Evolutionary conservation across 2,113 vertebrate species (phyloP).

Genomic region (Aldabrachelys gigantea): DNA sequence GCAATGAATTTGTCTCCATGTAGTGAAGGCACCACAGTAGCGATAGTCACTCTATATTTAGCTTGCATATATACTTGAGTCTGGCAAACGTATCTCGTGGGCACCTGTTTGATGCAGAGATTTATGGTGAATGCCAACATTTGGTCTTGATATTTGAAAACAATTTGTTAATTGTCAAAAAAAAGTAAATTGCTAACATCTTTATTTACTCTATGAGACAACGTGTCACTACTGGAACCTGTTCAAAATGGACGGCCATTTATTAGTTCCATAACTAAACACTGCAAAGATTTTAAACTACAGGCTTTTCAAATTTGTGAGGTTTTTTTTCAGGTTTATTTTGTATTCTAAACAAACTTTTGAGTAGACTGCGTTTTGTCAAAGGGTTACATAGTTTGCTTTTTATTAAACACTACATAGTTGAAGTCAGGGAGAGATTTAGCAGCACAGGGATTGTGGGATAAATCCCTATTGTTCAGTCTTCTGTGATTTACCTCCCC

Average conservation of each 20-base stretch:
- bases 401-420: not conserved
- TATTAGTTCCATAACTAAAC: slow-evolving; percentile 31
- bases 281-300: not conserved
- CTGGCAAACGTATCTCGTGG: slow-evolving; percentile 71
- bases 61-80: slow-evolving; percentile 69
- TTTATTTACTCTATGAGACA: slow-evolving; percentile 75
- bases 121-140: slow-evolving; percentile 72
- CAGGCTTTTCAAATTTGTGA: not conserved
- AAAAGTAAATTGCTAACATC: slow-evolving; percentile 75
- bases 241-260: slow-evolving; percentile 72
- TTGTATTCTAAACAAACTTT: not conserved
- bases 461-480: not conserved
- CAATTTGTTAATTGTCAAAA: slow-evolving; percentile 78
- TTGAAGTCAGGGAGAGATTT: not conserved
- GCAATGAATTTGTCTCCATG: slow-evolving; percentile 45
- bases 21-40: slow-evolving; percentile 21
- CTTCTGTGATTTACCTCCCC: not conserved
- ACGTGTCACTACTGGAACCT: slow-evolving; percentile 58
- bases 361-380: not conserved
- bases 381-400: not conserved
- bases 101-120: slow-evolving; percentile 75
- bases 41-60: slow-evolving; percentile 66
- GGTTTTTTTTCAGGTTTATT: not conserved
- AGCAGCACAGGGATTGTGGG: not conserved
- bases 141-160: slow-evolving; percentile 76